These are phyloP conservation scores for Zophobas atratus DNA, from an alignment of 1,140 invertebrate genomes.

Conservation along the genomic window DNA sequence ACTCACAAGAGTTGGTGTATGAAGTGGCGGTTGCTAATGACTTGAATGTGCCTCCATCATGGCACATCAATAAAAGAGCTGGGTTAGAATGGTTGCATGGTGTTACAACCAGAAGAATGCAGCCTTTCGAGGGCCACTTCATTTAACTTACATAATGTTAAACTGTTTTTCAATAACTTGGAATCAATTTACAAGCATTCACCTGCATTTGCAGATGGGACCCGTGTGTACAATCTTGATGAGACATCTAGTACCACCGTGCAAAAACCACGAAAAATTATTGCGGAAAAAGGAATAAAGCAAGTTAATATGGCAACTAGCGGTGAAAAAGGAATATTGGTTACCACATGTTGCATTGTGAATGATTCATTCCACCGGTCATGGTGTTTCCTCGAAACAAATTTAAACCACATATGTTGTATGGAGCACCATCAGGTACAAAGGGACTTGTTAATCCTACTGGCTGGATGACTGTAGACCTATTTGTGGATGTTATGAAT, in stretches of 20 bases:
- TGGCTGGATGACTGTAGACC: constrained; percentile 23
- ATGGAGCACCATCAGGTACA: constrained; percentile 11
- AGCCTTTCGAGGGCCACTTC: constrained; percentile 3
- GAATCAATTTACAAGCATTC: neutral
- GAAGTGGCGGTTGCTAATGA: neutral
- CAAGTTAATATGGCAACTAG: neutral
- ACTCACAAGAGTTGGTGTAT: neutral
- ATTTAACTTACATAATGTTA: neutral
- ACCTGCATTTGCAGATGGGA: neutral
- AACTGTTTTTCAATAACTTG: neutral
- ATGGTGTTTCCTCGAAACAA: constrained; percentile 39
- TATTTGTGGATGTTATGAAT: constrained; percentile 22
- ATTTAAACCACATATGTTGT: constrained; percentile 7
- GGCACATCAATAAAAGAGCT: neutral
- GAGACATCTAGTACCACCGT: neutral
- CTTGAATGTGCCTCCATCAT: neutral
- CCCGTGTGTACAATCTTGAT: neutral
- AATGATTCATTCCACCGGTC: constrained; percentile 1
- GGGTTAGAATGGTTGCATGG: neutral
- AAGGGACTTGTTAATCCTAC: constrained; percentile 1
- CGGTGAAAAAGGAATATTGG: neutral
- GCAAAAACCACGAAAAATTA: neutral
- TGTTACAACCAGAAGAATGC: neutral
- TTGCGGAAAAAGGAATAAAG: neutral
- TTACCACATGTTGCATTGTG: neutral